Evolutionary conservation across 1,140 invertebrate genomes (phyloP), one percentile per base, ranked within the genome.

Genomic region (Yoshiicerus persimilis): DNA sequence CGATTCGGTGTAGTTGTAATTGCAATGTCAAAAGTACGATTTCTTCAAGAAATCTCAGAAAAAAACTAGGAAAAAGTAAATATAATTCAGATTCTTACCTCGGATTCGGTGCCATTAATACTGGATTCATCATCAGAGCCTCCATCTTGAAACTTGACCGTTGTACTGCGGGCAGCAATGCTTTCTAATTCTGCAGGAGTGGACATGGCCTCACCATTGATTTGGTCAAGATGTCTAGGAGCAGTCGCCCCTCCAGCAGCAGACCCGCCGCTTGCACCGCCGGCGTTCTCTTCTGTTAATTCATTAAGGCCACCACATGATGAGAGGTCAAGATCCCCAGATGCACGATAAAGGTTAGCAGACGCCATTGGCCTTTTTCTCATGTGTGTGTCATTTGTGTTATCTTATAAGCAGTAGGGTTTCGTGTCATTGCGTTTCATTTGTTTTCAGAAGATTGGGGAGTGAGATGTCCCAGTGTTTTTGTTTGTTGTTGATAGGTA

Each of bases 81-180:
- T n/a, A n/a, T n/a, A n/a, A n/a, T n/a, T n/a, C n/a, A n/a, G n/a
- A n/a, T 66, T 25, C 77, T 88, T 87, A 90, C 90, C 90, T 90
- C 90, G 23, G 88, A 89, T 93, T 95, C 93, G 95, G 95, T 94
- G 96, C 96, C 94, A 95, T 96, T 91, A 10, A 88, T 87, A 30
- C 94, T 94, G 77, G 94, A 94, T 92, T 96, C 95, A 32, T 95
- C 95, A 56, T 91, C 90, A 16, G 87, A 87, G 1, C 88, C 88
- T 62, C 93, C 93, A 92, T 97, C 97, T 38, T 95, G 96, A 92
- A 98, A 98, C 92, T 97, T 98, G 89, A 98, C 97, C 5, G 96
- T 96, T 91, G 97, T 96, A 9, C 95, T 96, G 86, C 96, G 93
- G 2, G 86, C 94, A 94, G 86, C 94, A 94, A 89, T 62, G n/a